Percentiles rank a stretch among this genome's conserved stretches.
These are phyloP conservation scores for Cataglyphis albicans DNA, from an alignment of 2,888 invertebrate species.

Conservation along the genomic window DNA sequence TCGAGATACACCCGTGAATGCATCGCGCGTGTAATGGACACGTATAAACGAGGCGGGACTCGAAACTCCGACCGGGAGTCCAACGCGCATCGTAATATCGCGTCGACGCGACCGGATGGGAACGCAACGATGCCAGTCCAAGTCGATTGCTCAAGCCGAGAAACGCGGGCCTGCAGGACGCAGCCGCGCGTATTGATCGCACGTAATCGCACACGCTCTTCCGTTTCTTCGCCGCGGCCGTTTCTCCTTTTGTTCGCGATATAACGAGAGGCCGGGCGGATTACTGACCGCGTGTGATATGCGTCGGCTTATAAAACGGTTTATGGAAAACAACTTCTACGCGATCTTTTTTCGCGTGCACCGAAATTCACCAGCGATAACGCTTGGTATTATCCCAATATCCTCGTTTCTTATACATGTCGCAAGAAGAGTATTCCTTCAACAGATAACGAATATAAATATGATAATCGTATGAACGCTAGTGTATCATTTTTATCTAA, in stretches of 20 bases:
- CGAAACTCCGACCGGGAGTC: constrained; percentile 46
- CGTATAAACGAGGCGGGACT: constrained; percentile 57
- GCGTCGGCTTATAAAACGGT: constrained; percentile 8
- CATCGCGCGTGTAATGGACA: constrained; percentile 43
- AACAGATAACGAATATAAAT: background rate
- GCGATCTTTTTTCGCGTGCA: background rate
- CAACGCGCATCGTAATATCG: constrained; percentile 51
- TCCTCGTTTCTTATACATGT: background rate
- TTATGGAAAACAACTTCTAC: background rate
- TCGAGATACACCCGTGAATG: constrained; percentile 43
- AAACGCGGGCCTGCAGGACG: constrained; percentile 65
- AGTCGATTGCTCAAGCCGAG: constrained; percentile 73
- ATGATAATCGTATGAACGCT: background rate
- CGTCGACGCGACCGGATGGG: constrained; percentile 69
- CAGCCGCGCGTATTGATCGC: constrained; percentile 63
- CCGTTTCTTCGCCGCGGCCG: constrained; percentile 52
- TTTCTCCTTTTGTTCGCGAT: constrained; percentile 47
- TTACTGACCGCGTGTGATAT: constrained; percentile 16
- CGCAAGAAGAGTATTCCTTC: background rate
- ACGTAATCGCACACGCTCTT: constrained; percentile 67
- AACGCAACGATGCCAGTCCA: constrained; percentile 52
- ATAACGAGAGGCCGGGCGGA: constrained; percentile 59
- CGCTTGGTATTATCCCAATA: background rate
- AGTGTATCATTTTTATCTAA: background rate
- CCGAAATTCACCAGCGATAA: constrained; percentile 1